Percentiles rank a stretch among this genome's conserved stretches.
Conservation (phyloP, 2,113 vertebrate genomes). For the Oryzias melastigma region DNA sequence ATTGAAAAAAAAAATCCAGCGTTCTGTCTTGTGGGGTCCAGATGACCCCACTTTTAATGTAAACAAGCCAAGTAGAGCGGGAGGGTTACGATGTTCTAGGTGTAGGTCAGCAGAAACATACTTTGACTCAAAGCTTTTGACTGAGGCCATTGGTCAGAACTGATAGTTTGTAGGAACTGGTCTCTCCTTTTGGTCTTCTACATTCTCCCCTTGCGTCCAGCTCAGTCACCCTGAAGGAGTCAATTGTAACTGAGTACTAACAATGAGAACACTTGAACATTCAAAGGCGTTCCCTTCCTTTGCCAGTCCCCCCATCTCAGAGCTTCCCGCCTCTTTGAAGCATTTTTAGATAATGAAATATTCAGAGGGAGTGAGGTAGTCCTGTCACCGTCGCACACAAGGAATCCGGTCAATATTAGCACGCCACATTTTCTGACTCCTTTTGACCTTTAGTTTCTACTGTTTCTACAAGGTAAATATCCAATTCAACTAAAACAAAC, state of each 20-base stretch:
- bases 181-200: too few relatives aligned
- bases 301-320: conserved; percentile 13
- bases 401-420: conserved; percentile 53
- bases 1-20: too few relatives aligned
- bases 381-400: conserved; percentile 19
- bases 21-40: too few relatives aligned
- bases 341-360: conserved; percentile 44
- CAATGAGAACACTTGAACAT: conserved; percentile 17
- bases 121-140: too few relatives aligned
- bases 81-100: too few relatives aligned
- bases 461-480: conserved; percentile 6
- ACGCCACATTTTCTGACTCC: conserved; percentile 33
- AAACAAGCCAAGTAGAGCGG: too few relatives aligned
- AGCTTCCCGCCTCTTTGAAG: conserved; percentile 9
- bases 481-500: conserved; percentile 29
- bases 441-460: conserved; percentile 7
- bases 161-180: too few relatives aligned
- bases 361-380: conserved; percentile 42
- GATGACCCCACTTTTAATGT: too few relatives aligned
- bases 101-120: too few relatives aligned
- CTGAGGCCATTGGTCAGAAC: too few relatives aligned
- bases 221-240: conserved; percentile 10
- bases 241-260: conserved; percentile 23
- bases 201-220: not conserved
- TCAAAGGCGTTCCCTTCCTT: conserved; percentile 8